Evolutionary conservation across 2,888 invertebrate genomes (phyloP).

Genomic region (Heliconius ismenius): DNA sequence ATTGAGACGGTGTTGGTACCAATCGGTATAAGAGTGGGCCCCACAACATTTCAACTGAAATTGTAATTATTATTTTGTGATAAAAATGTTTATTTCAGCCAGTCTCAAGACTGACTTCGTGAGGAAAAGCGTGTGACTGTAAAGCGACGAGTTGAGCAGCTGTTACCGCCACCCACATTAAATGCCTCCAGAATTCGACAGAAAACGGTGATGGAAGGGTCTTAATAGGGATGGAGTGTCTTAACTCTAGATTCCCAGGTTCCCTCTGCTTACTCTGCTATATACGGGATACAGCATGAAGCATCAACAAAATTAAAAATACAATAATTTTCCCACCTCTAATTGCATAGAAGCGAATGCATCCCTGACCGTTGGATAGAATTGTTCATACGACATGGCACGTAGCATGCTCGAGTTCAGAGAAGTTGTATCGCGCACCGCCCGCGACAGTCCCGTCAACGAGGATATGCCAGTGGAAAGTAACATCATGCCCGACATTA

Average conservation of each 20-base stretch:
- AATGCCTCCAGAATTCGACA: too few species aligned
- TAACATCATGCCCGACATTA: constrained; percentile 64
- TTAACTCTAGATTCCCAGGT: too few species aligned
- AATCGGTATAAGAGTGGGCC: constrained; percentile 64
- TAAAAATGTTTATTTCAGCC: not conserved
- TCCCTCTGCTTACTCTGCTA: too few species aligned
- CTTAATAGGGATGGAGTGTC: too few species aligned
- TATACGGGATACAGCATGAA: too few species aligned
- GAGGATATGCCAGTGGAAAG: constrained; percentile 64
- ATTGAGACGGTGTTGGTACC: constrained; percentile 59
- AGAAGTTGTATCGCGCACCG: constrained; percentile 59
- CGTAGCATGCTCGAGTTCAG: constrained; percentile 69
- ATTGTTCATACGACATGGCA: constrained; percentile 58
- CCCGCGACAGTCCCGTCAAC: constrained; percentile 57
- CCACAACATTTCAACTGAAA: constrained; percentile 71
- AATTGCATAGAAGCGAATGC: constrained; percentile 72
- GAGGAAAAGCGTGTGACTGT: too few species aligned
- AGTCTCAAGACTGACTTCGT: too few species aligned
- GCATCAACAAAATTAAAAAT: too few species aligned
- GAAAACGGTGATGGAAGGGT: too few species aligned
- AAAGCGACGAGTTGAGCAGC: too few species aligned
- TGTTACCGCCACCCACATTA: too few species aligned
- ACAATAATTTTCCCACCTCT: constrained; percentile 56
- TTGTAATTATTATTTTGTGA: not conserved
- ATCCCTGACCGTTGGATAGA: constrained; percentile 61